Evolutionary conservation across 2,797 vertebrate species (phyloP).

Genomic region (Furcifer pardalis): DNA sequence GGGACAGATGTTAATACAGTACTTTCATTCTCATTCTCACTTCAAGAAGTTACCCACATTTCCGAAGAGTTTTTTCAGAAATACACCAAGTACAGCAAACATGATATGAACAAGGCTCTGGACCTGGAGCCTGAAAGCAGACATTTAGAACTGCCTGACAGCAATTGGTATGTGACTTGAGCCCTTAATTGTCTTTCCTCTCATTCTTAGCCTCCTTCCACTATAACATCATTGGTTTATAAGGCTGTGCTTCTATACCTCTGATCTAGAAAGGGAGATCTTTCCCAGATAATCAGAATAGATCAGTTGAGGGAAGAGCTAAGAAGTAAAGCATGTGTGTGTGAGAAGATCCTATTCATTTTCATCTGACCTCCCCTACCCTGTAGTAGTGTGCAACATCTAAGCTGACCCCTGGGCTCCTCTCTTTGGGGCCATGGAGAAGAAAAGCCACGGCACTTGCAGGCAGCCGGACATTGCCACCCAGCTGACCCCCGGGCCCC

Average conservation of each 20-base stretch:
- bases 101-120: conserved; percentile 78
- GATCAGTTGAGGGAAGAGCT: background rate
- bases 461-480: too few species aligned
- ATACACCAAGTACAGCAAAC: conserved; percentile 77
- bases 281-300: background rate
- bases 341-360: background rate
- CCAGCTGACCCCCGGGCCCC: too few species aligned
- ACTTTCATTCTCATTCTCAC: conserved; percentile 86
- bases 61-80: conserved; percentile 85
- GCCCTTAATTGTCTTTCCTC: background rate
- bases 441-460: too few species aligned
- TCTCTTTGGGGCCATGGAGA: too few species aligned
- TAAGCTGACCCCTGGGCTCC: too few species aligned
- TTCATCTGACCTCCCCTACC: background rate
- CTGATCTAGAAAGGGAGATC: background rate
- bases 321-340: background rate
- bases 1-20: conserved; percentile 82
- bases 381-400: background rate
- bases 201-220: background rate
- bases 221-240: background rate
- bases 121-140: conserved; percentile 81
- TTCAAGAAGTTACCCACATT: conserved; percentile 82
- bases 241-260: background rate
- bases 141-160: conserved; percentile 78
- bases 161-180: conserved; percentile 73